Evolutionary conservation across 2,113 vertebrate species (phyloP).

Genomic region (Charina bottae): DNA sequence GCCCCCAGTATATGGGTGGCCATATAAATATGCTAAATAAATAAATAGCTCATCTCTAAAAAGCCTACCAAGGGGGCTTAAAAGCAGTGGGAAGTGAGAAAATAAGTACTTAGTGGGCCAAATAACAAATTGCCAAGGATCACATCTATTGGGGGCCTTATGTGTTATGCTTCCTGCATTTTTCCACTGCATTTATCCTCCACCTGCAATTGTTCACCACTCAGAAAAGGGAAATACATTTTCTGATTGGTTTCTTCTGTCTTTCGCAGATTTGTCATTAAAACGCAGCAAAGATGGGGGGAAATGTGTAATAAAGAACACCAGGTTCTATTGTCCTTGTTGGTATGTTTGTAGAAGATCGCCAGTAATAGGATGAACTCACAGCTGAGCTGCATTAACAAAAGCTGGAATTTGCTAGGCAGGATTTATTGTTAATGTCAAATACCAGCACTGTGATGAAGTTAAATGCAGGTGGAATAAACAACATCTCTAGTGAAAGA

Average conservation of each 20-base stretch:
- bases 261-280: neutral
- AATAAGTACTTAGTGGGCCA: neutral
- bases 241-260: no score
- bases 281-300: neutral
- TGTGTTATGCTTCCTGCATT: neutral
- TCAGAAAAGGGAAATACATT: neutral
- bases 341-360: neutral
- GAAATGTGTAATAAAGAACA: neutral
- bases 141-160: neutral
- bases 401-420: constrained; percentile 1
- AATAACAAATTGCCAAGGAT: neutral
- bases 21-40: neutral
- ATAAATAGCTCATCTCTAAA: neutral
- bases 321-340: neutral
- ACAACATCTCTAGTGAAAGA: neutral
- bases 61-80: neutral
- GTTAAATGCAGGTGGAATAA: neutral
- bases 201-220: neutral
- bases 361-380: neutral
- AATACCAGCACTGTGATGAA: fast-evolving
- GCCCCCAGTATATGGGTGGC: neutral
- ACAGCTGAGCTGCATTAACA: neutral
- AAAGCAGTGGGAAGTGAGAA: neutral
- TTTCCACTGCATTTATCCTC: neutral
- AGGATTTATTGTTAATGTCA: constrained; percentile 36